These are phyloP conservation scores for Manacus vitellinus DNA, from an alignment of 2,113 vertebrate species.

Conservation along the genomic window DNA sequence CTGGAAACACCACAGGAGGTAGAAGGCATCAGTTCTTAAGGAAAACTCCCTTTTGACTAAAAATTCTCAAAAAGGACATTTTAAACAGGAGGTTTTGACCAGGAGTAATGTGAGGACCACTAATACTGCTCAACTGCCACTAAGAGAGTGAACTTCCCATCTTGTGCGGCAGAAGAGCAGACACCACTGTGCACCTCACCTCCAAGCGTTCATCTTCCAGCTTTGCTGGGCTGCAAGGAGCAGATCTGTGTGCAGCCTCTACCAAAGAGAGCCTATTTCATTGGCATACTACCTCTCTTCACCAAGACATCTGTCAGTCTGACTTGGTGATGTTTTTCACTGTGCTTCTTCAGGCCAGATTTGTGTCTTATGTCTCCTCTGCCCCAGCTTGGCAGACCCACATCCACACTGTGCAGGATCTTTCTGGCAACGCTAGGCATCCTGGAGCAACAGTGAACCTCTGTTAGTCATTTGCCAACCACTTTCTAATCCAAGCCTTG, in stretches of 20 bases:
- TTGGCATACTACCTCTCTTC: background rate
- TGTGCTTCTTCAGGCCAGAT: background rate
- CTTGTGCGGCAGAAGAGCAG: background rate
- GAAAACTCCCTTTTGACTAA: background rate
- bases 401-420: background rate
- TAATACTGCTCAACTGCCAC: background rate
- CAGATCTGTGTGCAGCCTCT: background rate
- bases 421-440: background rate
- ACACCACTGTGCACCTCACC: background rate
- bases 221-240: background rate
- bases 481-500: conserved; percentile 28
- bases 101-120: background rate
- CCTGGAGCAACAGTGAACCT: conserved; percentile 11
- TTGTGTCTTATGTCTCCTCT: background rate
- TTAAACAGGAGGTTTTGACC: background rate
- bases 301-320: background rate
- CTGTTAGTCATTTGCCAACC: conserved; percentile 1
- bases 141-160: background rate
- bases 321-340: background rate
- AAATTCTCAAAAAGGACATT: background rate
- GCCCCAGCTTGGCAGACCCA: background rate
- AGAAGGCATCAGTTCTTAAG: background rate
- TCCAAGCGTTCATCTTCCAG: background rate
- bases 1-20: background rate
- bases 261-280: background rate